Evolutionary conservation across 2,113 vertebrate species (phyloP).

Genomic region (Vombatus ursinus): DNA sequence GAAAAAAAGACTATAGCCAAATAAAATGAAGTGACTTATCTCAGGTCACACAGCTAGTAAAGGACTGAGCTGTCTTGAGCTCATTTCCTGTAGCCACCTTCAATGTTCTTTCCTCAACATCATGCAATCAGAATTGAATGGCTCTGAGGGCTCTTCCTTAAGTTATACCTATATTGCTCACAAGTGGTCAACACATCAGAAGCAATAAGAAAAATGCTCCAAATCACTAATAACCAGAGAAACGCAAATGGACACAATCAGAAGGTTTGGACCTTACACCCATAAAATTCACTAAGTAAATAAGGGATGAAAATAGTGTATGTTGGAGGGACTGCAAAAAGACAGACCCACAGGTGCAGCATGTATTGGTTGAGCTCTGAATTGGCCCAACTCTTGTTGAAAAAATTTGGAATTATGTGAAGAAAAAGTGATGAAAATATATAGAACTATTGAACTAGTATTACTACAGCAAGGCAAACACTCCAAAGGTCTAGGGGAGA

Average conservation of each 20-base stretch:
- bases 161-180: background rate
- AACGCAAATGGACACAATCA: background rate
- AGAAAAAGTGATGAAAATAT: background rate
- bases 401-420: background rate
- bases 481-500: background rate
- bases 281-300: background rate
- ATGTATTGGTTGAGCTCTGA: background rate
- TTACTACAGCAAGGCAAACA: background rate
- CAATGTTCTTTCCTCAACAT: background rate
- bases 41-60: background rate
- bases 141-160: background rate
- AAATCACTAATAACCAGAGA: background rate
- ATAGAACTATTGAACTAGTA: background rate
- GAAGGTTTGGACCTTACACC: background rate
- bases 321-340: background rate
- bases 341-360: background rate
- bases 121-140: background rate
- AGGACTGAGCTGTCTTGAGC: background rate
- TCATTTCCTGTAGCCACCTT: background rate
- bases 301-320: background rate
- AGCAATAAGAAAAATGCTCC: background rate
- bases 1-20: background rate
- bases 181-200: background rate
- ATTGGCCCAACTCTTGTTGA: background rate
- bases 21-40: background rate